Percentiles rank a stretch among this genome's conserved stretches.
phyloP scores from a whole-genome alignment of 2,888 invertebrate genomes.

The Cheilosia impressa region DNA sequence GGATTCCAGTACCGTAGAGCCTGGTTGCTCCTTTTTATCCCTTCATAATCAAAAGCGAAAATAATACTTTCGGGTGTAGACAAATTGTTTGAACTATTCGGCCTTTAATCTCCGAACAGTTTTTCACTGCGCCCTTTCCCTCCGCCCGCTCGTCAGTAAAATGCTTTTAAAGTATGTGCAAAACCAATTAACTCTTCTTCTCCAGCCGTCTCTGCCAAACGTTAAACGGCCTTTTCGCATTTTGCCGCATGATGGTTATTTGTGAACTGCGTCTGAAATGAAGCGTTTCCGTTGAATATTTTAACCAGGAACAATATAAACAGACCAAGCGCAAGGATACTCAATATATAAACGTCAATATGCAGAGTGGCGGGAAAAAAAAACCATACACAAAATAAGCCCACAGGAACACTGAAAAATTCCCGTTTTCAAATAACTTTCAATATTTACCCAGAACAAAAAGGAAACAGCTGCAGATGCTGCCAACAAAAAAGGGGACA shows the following conservation, averaged over 20 bases:
- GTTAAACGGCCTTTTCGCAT: constrained; percentile 48
- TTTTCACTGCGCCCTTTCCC: no score
- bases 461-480: constrained; percentile 14
- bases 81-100: constrained; percentile 43
- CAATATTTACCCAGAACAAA: constrained; percentile 23
- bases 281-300: constrained; percentile 51
- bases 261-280: constrained; percentile 33
- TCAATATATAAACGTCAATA: constrained; percentile 14
- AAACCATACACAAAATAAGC: background rate
- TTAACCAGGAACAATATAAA: constrained; percentile 40
- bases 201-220: constrained; percentile 7
- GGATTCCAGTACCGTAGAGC: constrained; percentile 9
- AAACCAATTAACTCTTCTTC: constrained; percentile 55
- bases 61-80: constrained; percentile 24
- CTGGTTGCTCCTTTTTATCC: constrained; percentile 31
- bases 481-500: constrained; percentile 19
- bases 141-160: background rate
- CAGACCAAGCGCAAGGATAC: constrained; percentile 23
- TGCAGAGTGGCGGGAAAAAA: background rate
- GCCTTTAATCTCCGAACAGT: constrained; percentile 7
- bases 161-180: constrained; percentile 21
- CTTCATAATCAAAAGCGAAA: constrained; percentile 5
- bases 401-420: constrained; percentile 16
- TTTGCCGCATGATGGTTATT: constrained; percentile 57
- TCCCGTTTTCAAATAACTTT: constrained; percentile 28